These are phyloP conservation scores for Panonychus citri DNA, from an alignment of 1,140 invertebrate species.

Conservation along the genomic window DNA sequence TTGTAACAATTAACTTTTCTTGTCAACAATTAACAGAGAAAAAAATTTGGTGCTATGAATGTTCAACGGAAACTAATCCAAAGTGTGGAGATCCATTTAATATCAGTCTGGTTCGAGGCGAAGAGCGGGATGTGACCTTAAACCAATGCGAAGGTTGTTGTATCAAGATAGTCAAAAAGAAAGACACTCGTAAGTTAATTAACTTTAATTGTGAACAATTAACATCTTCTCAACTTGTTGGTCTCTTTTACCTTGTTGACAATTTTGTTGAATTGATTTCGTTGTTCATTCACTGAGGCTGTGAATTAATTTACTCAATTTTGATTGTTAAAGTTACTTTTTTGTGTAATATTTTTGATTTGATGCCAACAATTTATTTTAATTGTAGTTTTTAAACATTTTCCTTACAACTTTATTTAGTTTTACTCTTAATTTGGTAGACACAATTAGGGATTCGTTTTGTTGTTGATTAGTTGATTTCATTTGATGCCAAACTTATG, in stretches of 20 bases:
- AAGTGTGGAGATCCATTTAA: constrained; percentile 78
- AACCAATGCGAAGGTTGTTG: constrained; percentile 75
- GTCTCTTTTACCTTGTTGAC: too few relatives aligned
- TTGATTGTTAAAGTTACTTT: too few relatives aligned
- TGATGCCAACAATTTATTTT: neutral
- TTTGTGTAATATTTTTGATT: neutral
- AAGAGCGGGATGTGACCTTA: constrained; percentile 49
- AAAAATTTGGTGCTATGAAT: constrained; percentile 47
- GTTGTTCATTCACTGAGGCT: too few relatives aligned
- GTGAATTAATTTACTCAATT: too few relatives aligned
- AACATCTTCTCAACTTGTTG: neutral
- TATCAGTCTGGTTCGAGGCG: constrained; percentile 45
- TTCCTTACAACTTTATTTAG: too few relatives aligned
- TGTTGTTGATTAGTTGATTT: neutral
- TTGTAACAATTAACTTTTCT: too few relatives aligned
- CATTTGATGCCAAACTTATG: neutral
- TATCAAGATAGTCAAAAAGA: constrained; percentile 75
- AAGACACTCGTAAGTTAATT: constrained; percentile 62
- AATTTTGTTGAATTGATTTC: too few relatives aligned
- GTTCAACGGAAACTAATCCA: constrained; percentile 64
- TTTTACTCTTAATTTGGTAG: too few relatives aligned
- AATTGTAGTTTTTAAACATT: too few relatives aligned
- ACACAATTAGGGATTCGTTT: too few relatives aligned
- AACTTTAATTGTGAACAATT: neutral
- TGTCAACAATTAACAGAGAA: constrained; percentile 8